Evolutionary conservation across 2,797 vertebrate species (phyloP).

Genomic region (Ctenosaura bakeri): DNA sequence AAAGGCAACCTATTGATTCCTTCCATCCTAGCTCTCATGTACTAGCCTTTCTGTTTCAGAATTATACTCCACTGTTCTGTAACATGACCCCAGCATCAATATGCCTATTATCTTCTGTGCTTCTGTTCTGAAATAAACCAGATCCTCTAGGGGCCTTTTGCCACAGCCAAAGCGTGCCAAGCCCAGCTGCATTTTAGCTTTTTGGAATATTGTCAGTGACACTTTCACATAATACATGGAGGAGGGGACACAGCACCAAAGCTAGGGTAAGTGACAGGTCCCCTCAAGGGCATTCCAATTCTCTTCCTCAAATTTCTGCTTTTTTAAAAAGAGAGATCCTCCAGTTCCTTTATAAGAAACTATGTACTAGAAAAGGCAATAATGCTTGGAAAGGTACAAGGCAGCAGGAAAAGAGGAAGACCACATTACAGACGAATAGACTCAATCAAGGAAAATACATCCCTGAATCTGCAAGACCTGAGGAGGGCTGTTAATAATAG

Average conservation of each 20-base stretch:
- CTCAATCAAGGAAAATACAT: not conserved
- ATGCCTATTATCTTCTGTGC: conserved; percentile 66
- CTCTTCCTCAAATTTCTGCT: not conserved
- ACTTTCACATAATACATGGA: not conserved
- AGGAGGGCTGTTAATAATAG: no score
- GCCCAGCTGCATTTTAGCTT: conserved; percentile 13
- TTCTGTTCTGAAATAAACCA: conserved; percentile 54
- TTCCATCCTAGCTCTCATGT: conserved; percentile 70
- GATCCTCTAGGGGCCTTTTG: conserved; percentile 16
- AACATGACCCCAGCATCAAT: conserved; percentile 65
- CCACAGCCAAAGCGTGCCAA: not conserved
- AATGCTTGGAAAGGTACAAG: no score
- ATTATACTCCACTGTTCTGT: conserved; percentile 70
- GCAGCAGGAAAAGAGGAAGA: no score
- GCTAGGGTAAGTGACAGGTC: no score
- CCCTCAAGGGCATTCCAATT: not conserved
- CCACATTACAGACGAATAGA: no score
- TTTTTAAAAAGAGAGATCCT: not conserved
- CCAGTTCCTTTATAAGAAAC: not conserved
- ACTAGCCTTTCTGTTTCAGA: conserved; percentile 65
- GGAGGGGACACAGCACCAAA: not conserved
- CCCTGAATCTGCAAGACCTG: no score
- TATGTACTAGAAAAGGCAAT: no score
- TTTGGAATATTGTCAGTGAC: conserved; percentile 5
- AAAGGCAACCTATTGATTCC: conserved; percentile 78